Conservation (phyloP, 2,113 vertebrate genomes). For the Sylvilagus bachmani region DNA sequence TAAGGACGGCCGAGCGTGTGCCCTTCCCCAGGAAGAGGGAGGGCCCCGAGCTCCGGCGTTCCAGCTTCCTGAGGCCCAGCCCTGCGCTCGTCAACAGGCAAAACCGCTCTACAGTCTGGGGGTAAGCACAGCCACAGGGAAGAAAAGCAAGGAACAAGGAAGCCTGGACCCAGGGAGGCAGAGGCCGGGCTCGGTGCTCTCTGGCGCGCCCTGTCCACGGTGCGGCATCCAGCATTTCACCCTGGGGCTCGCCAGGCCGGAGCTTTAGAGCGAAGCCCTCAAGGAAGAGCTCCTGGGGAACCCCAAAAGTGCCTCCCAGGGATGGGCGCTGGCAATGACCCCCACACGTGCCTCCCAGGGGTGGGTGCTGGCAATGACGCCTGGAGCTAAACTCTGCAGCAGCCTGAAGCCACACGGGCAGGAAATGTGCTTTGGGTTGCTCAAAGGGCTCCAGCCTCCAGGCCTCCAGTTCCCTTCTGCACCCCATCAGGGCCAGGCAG, state of each 20-base stretch:
- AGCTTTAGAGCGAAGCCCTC: neutral
- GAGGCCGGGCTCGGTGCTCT: neutral
- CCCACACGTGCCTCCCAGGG: neutral
- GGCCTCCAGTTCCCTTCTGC: neutral
- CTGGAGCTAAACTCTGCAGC: too few species aligned
- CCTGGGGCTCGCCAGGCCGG: neutral
- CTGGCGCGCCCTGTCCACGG: neutral
- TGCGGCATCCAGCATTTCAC: neutral
- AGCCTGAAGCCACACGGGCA: too few species aligned
- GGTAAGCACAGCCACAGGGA: neutral
- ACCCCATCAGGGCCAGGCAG: neutral
- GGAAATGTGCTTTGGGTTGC: neutral
- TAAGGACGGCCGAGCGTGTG: neutral
- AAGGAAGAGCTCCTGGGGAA: neutral
- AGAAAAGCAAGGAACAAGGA: neutral
- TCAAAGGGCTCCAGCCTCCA: too few species aligned
- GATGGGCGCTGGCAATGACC: neutral
- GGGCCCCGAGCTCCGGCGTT: neutral
- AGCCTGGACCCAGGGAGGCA: neutral
- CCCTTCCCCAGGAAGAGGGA: neutral
- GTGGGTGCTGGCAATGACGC: neutral
- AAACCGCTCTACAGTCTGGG: neutral
- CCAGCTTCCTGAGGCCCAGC: neutral
- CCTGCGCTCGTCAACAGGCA: constrained; percentile 5
- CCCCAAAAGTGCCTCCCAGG: neutral